These are phyloP conservation scores for Cyclargus thomasi DNA, from an alignment of 1,140 invertebrate species.

Conservation along the genomic window DNA sequence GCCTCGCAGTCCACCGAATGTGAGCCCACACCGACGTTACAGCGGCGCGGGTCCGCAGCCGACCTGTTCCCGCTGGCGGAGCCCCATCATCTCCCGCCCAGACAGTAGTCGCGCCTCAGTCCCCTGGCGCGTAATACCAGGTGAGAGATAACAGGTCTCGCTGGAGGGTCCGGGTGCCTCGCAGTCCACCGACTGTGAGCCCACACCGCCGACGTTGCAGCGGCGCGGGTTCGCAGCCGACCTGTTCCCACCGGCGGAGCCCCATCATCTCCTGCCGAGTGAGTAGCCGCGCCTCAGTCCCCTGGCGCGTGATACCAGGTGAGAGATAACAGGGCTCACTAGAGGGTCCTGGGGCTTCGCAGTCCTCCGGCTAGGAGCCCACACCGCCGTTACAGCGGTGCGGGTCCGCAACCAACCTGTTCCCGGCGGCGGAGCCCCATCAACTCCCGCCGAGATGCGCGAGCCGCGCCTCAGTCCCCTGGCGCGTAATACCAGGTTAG, in stretches of 20 bases:
- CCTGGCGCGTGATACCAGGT: slow-evolving; percentile 81
- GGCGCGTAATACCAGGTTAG: slow-evolving; percentile 78
- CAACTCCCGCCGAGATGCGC: slow-evolving; percentile 65
- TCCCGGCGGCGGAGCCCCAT: slow-evolving; percentile 76
- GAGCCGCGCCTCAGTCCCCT: slow-evolving; percentile 86
- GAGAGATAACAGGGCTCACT: slow-evolving; percentile 78
- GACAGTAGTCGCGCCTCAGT: slow-evolving; percentile 82
- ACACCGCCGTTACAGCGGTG: slow-evolving; percentile 92
- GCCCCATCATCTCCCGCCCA: slow-evolving; percentile 64
- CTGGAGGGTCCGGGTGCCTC: slow-evolving; percentile 88
- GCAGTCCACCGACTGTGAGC: slow-evolving; percentile 89
- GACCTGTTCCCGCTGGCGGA: slow-evolving; percentile 87
- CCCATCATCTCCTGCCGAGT: slow-evolving; percentile 61
- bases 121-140: slow-evolving; percentile 83
- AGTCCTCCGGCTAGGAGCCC: slow-evolving; percentile 94
- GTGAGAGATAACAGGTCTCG: slow-evolving; percentile 73
- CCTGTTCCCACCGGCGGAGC: slow-evolving; percentile 83
- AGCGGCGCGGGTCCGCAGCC: slow-evolving; percentile 91
- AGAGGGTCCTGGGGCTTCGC: slow-evolving; percentile 87
- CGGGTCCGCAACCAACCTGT: slow-evolving; percentile 94
- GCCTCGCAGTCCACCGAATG: slow-evolving; percentile 94
- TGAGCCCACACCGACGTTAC: slow-evolving; percentile 92
- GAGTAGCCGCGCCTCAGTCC: slow-evolving; percentile 84
- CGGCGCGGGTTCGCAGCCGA: slow-evolving; percentile 93
- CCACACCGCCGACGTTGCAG: slow-evolving; percentile 85